phyloP scores from a whole-genome alignment of 2,888 invertebrate species.

The Acanthococcus lagerstroemiae region DNA sequence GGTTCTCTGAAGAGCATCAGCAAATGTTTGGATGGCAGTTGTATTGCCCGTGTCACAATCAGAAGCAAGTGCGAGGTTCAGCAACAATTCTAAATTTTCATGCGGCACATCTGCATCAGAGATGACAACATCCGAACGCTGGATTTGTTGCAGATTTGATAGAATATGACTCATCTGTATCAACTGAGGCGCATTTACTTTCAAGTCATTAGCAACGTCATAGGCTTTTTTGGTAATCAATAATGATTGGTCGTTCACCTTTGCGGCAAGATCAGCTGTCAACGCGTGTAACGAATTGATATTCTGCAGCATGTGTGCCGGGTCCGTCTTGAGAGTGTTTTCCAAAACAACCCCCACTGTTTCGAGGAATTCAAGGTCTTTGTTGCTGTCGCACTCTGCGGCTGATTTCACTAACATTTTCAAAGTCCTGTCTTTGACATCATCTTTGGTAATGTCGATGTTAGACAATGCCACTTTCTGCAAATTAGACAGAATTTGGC shows the following conservation, averaged over 20 bases:
- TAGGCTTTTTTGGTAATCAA: conserved; percentile 40
- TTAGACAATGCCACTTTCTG: not conserved
- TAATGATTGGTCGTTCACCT: conserved; percentile 39
- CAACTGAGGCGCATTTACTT: conserved; percentile 42
- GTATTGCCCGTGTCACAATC: not conserved
- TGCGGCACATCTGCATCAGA: not conserved
- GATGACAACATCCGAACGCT: not conserved
- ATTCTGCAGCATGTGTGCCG: not conserved
- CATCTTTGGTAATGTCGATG: not conserved
- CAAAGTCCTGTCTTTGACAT: not conserved
- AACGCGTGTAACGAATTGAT: not conserved
- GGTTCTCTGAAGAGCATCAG: conserved; percentile 1
- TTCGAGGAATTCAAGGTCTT: not conserved
- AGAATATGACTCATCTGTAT: conserved; percentile 44
- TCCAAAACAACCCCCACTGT: not conserved
- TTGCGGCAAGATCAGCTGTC: not conserved
- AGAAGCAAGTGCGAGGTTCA: not conserved
- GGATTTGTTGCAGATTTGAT: conserved; percentile 36
- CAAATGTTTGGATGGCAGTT: not conserved
- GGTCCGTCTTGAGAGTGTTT: not conserved
- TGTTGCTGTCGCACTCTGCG: not conserved
- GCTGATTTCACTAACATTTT: not conserved
- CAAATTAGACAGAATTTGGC: not conserved
- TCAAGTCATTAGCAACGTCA: conserved; percentile 40
- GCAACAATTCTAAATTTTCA: not conserved